phyloP scores from a whole-genome alignment of 2,888 invertebrate species.

The Euclidia mi region DNA sequence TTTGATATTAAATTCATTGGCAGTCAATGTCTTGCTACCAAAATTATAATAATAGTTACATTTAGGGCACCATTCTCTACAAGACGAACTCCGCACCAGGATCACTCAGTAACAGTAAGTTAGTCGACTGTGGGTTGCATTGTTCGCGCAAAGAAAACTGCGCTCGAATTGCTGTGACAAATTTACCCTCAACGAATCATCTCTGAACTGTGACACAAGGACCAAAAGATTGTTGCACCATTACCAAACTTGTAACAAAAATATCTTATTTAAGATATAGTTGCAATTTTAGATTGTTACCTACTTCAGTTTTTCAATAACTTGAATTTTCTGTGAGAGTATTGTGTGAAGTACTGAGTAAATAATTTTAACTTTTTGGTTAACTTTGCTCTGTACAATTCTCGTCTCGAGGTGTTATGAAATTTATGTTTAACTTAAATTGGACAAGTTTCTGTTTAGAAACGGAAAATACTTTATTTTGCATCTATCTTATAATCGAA shows the following conservation, averaged over 20 bases:
- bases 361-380: slow-evolving; percentile 13
- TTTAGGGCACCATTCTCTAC: too few relatives aligned
- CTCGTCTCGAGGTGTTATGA: slow-evolving; percentile 7
- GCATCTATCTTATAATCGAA: background rate
- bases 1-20: too few relatives aligned
- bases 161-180: background rate
- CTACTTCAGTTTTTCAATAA: slow-evolving; percentile 15
- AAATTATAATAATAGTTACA: too few relatives aligned
- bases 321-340: slow-evolving; percentile 10
- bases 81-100: too few relatives aligned
- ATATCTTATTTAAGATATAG: slow-evolving; percentile 12
- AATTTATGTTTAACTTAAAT: slow-evolving; percentile 8
- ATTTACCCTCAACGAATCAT: background rate
- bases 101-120: too few relatives aligned
- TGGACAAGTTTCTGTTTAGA: background rate
- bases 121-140: too few relatives aligned
- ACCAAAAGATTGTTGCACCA: slow-evolving; percentile 2
- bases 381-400: slow-evolving; percentile 1
- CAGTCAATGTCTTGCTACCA: too few relatives aligned
- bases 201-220: background rate
- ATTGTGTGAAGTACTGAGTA: slow-evolving; percentile 9
- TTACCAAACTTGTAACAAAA: slow-evolving; percentile 3
- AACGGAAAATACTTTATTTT: background rate
- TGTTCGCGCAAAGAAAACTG: background rate
- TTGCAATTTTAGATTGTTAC: slow-evolving; percentile 13